Base-by-base conservation (phyloP, 2,888 invertebrate species). In the Acleris laterana region DNA sequence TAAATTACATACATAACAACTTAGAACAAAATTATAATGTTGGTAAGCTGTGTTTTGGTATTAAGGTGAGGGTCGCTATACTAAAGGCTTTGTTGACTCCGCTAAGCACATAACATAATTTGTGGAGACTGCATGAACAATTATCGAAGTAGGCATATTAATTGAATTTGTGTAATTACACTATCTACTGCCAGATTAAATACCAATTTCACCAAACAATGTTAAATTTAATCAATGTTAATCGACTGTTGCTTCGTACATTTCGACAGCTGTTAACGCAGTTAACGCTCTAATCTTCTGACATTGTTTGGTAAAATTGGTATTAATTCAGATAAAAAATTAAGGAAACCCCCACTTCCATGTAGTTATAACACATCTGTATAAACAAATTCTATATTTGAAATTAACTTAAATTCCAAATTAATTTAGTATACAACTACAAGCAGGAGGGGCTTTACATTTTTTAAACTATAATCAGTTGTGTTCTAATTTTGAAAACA, bases 21-120 rank as follows among this genome's bases (percentile, higher is more conserved):
- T 91, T 90, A 93, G 82, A 85, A 85, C 83, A 80, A 87, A 85
- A 89, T 85, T 87, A 89, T 85, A 89, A 87, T 87, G 90, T 89
- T 93, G 93, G 93, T 93, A 93, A 93, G 90, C 90, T 89, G 93
- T 92, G 88, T 89, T 93, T 93, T 93, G 93, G 93, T 93, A 92
- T 93, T 87, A 86, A 89, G 87, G 89, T 92, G 92, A 93, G 90
- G 91, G 88, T 84, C 81, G 87, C 90, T 91, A 90, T 77, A 74
- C 89, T 90, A 91, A 80, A 78, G 74, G 73, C 82, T 75, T 74
- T 74, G 75, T 76, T 75, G 74, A 72, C 64, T 62, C 25, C 38
- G 48, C 56, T 56, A 28, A 62, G 51, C 55, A 46, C 46, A 53
- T 19, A 55, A 55, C 25, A 61, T 6, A 11, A 57, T 61, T 32